These are phyloP conservation scores for Parauchenoglanis punctatus DNA, from an alignment of 2,797 vertebrate species.

Conservation along the genomic window DNA sequence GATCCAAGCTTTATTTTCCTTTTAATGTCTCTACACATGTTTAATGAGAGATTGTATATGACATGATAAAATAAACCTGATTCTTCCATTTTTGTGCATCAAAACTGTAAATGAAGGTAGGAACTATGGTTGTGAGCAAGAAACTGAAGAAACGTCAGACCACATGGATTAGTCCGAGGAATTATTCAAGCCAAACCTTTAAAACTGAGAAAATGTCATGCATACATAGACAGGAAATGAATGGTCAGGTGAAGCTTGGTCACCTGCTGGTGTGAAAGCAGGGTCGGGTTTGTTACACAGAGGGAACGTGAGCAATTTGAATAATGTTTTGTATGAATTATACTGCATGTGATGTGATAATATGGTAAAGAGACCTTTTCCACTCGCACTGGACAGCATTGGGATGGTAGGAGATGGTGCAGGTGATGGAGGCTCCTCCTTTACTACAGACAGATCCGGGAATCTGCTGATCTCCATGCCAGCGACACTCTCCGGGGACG, in stretches of 20 bases:
- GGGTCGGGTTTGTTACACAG: not conserved
- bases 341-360: not conserved
- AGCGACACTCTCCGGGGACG: constrained; percentile 91
- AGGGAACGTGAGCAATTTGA: not conserved
- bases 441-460: constrained; percentile 88
- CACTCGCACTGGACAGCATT: constrained; percentile 83
- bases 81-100: not conserved
- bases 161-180: no score
- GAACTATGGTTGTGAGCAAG: no score
- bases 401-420: constrained; percentile 88
- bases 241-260: not conserved
- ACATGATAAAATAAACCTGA: not conserved
- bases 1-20: not conserved
- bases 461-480: constrained; percentile 89
- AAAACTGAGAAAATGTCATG: no score
- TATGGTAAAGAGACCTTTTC: constrained; percentile 79
- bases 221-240: not conserved
- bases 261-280: not conserved
- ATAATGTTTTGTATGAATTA: not conserved
- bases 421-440: constrained; percentile 89
- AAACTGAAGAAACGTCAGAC: not conserved
- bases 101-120: not conserved
- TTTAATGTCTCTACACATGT: not conserved
- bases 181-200: not conserved
- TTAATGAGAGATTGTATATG: not conserved